These are phyloP conservation scores for Pseudococcus viburni DNA, from an alignment of 2,888 invertebrate genomes.

Conservation along the genomic window DNA sequence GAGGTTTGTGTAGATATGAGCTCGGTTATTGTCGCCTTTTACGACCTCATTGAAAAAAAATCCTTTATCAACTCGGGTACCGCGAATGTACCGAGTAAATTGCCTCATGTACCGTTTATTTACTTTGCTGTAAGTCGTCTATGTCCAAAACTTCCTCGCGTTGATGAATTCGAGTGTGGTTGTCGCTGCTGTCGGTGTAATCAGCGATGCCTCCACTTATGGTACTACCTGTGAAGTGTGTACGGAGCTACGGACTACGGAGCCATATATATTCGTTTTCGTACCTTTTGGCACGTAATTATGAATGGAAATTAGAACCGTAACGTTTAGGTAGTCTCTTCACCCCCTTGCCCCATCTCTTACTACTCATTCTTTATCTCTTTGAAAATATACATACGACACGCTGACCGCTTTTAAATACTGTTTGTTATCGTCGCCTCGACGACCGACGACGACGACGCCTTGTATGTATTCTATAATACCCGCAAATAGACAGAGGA, in stretches of 20 bases:
- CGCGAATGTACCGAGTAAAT: background rate
- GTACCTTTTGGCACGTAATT: background rate
- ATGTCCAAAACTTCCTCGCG: no score
- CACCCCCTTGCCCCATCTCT: background rate
- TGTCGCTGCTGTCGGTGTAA: no score
- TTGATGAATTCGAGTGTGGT: no score
- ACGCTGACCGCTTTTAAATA: slow-evolving; percentile 21
- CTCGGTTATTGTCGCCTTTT: background rate
- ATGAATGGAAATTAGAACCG: slow-evolving; percentile 3
- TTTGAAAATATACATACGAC: background rate
- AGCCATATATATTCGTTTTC: background rate
- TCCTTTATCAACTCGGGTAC: background rate
- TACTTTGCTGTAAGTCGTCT: background rate
- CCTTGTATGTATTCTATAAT: background rate
- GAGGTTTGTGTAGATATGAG: background rate
- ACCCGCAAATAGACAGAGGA: background rate
- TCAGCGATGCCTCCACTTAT: no score
- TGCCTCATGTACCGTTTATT: background rate
- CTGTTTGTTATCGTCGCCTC: slow-evolving; percentile 9
- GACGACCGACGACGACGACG: background rate
- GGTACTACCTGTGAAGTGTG: no score
- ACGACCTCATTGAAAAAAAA: background rate
- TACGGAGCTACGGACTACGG: no score
- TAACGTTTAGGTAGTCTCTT: background rate
- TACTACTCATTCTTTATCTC: background rate